Base-by-base conservation (phyloP, 2,888 invertebrate species). In the Chesias legatella region DNA sequence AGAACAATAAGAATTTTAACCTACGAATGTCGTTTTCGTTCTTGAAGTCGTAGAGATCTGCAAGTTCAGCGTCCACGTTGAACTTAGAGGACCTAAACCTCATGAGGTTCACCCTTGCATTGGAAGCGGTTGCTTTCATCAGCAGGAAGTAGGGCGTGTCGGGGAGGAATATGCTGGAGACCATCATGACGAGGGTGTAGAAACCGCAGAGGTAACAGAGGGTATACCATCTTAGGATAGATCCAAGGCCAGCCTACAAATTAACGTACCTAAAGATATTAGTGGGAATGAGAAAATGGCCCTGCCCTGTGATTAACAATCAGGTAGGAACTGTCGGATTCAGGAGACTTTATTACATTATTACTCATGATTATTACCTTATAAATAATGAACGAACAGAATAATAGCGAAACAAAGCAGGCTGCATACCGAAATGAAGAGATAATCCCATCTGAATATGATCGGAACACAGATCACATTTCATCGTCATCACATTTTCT, bases 121-220 rank as follows among this genome's bases (percentile, higher is more conserved):
- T 38, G 1, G 58, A 60, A 0, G 48, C 42, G 0, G 41, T 51
- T 0, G 54, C 49, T 7, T 53, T 65, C 44, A 73, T 43, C 0
- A 83, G 60, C 0, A 70, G 24, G 29, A 48, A 81, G 47, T 79
- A 75, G 0, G 82, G 83, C 0, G 79, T 71, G 38, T 83, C 82
- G 0, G 76, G 71, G 0, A 80, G 63, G 7, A 67, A 51, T 0
- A 56, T 41, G 25, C 62, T 63, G 1, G 51, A 21, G 3, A 60
- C 4, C n/a, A 66, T 44, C 1, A 76, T 32, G 1, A 38, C 4
- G 0, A 59, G 1, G 0, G 68, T 46, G 31, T 58, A 71, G 0
- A 7, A 7, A 1, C 57, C 62, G 17, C 64, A 56, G 1, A 69
- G 43, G 25, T 53, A 60, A 33, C 75, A 71, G 1, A 78, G 33